Conservation (phyloP, 1,140 invertebrate genomes). For the Dreissena rostriformis region DNA sequence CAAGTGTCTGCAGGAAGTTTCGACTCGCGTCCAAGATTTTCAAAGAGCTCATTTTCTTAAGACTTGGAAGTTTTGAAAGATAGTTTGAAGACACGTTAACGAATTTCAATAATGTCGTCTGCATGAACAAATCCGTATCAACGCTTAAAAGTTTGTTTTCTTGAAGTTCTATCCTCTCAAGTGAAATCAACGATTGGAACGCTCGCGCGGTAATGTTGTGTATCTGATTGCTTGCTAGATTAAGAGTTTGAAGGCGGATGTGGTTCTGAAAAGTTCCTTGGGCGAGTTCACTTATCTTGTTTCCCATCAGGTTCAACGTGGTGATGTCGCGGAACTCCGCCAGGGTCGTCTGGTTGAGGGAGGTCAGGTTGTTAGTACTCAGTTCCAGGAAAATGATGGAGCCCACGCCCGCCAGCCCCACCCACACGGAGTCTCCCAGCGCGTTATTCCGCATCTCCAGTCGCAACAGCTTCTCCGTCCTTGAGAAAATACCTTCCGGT, state of each 20-base stretch:
- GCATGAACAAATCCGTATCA: conserved; percentile 1
- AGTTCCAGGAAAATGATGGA: conserved; percentile 31
- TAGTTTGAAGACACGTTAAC: conserved; percentile 49
- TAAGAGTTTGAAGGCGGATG: conserved; percentile 16
- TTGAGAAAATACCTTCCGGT: conserved; percentile 12
- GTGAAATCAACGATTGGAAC: conserved; percentile 28
- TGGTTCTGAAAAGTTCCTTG: conserved; percentile 35
- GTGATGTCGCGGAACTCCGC: background rate
- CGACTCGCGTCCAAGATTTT: conserved; percentile 34
- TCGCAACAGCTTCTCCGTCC: conserved; percentile 11
- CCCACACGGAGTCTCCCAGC: conserved; percentile 27
- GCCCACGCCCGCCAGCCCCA: conserved; percentile 2
- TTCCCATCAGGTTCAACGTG: conserved; percentile 10
- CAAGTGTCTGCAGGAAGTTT: conserved; percentile 5
- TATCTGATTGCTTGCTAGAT: conserved; percentile 35
- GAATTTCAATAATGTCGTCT: conserved; percentile 4
- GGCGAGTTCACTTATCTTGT: conserved; percentile 28
- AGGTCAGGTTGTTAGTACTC: conserved; percentile 32
- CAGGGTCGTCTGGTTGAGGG: conserved; percentile 36
- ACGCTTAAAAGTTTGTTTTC: conserved; percentile 37
- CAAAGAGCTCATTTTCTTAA: conserved; percentile 11
- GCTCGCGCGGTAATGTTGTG: conserved; percentile 12
- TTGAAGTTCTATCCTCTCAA: conserved; percentile 24
- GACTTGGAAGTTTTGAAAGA: conserved; percentile 29
- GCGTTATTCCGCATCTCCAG: conserved; percentile 17